A percentile compares a stretch with the other conserved stretches of the same genome.
Conservation (phyloP, 2,797 vertebrate species). For the Odontamblyopus rebecca region DNA sequence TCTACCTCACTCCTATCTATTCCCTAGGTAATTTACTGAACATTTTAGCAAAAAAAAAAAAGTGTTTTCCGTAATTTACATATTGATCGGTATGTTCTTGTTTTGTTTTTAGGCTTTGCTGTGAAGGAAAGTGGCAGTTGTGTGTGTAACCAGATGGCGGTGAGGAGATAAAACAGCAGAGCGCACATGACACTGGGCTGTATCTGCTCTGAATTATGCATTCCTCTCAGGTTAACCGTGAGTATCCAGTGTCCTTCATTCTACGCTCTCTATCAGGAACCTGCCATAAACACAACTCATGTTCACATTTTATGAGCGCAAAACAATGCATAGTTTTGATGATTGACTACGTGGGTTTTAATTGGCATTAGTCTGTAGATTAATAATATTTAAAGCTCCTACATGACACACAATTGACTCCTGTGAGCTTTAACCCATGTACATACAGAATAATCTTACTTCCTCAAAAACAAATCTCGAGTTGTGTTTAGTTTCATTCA, state of each 20-base stretch:
- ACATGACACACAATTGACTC: no score
- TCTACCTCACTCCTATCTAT: not conserved
- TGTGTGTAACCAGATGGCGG: conserved; percentile 65
- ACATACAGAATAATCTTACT: no score
- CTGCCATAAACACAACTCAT: conserved; percentile 26
- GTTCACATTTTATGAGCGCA: not conserved
- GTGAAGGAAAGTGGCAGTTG: conserved; percentile 45
- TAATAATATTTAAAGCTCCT: no score
- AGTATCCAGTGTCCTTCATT: conserved; percentile 65
- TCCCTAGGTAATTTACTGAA: not conserved
- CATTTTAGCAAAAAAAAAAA: not conserved
- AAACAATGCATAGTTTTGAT: not conserved
- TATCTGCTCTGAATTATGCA: conserved; percentile 77
- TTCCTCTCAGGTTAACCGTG: conserved; percentile 59
- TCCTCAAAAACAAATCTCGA: no score
- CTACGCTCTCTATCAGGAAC: conserved; percentile 29
- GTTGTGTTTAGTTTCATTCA: no score
- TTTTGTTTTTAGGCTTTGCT: conserved; percentile 5
- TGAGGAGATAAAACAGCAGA: conserved; percentile 46
- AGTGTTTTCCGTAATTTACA: not conserved
- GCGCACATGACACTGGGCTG: conserved; percentile 53
- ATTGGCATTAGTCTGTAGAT: no score
- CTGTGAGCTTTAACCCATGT: no score
- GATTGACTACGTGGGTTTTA: not conserved
- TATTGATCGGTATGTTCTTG: not conserved